Evolutionary conservation across 2,797 vertebrate species (phyloP).

Genomic region (Tiaroga cobitis): DNA sequence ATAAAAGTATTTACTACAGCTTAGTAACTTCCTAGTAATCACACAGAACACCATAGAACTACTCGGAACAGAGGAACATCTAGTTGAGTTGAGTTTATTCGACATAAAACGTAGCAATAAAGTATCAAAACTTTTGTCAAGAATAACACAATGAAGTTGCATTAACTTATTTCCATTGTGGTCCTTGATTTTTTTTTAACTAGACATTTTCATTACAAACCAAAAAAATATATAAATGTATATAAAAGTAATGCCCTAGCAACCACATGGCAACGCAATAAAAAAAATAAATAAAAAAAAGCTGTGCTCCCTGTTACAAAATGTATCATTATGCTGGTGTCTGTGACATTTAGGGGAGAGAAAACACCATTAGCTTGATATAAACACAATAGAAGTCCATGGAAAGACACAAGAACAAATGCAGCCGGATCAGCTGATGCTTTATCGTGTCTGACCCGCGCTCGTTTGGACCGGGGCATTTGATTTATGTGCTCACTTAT

Average conservation of each 20-base stretch:
- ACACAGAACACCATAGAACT: too few species aligned
- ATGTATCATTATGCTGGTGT: neutral
- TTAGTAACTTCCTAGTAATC: neutral
- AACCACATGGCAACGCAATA: neutral
- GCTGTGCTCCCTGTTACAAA: neutral
- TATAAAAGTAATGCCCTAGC: neutral
- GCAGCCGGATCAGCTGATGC: neutral
- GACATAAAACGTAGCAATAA: too few species aligned
- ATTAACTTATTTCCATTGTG: too few species aligned
- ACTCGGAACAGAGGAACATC: too few species aligned
- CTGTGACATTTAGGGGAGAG: neutral
- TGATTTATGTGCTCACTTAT: constrained; percentile 17
- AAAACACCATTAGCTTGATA: neutral
- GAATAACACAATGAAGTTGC: too few species aligned
- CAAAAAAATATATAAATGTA: too few species aligned
- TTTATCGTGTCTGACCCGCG: neutral
- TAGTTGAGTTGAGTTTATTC: too few species aligned
- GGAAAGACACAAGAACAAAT: neutral
- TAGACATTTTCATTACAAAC: too few species aligned
- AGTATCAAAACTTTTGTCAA: too few species aligned
- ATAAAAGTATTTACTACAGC: neutral
- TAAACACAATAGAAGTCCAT: neutral
- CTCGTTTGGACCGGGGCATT: neutral
- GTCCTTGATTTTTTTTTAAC: too few species aligned
- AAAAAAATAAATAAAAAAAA: neutral